Evolutionary conservation across 2,797 vertebrate genomes (phyloP), one percentile per base, ranked within the genome.

Genomic region (Melopsittacus undulatus): DNA sequence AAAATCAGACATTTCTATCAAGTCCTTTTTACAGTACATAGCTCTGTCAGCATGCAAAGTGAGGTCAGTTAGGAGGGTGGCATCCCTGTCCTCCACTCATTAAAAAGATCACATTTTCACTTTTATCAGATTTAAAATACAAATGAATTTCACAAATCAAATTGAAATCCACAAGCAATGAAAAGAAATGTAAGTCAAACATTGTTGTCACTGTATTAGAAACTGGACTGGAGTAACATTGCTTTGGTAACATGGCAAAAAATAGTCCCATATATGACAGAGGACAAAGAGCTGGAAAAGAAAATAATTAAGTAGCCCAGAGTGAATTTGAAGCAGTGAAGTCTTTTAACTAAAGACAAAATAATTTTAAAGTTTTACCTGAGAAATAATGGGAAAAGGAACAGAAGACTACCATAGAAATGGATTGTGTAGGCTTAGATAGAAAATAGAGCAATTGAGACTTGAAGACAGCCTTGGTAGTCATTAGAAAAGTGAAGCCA

Each of bases 351-450:
- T 96, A 93, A 93, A 87, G 87, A 88, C 66, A 93, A 94, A 95
- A 90, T 94, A 96, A 96, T 88, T 90, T 89, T 69, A 88, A 96
- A 95, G 49, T 97, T 95, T 92, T 91, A 91, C 73, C 84, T 90
- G 76, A 94, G 87, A 92, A 97, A 94, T 97, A 93, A 94, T 83
- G 42, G 62, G 54, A 51, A 94, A 94, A 92, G 91, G 87, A 96
- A 90, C 69, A 66, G 84, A 97, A 73, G 42, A 62, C 91, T 86
- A 64, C 45, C 30, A 59, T 22, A 69, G 79, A 90, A 96, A 94
- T 83, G 64, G 34, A 36, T 90, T 90, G 73, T 92, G 77, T 76
- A 73, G 87, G 76, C 85, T 92, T 88, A 83, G 83, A 86, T 94
- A 83, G 94, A 93, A 92, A 92, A 92, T 59, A 81, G 68, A 93